Evolutionary conservation across 2,797 vertebrate species (phyloP).

Genomic region (Gobio occitaniae): DNA sequence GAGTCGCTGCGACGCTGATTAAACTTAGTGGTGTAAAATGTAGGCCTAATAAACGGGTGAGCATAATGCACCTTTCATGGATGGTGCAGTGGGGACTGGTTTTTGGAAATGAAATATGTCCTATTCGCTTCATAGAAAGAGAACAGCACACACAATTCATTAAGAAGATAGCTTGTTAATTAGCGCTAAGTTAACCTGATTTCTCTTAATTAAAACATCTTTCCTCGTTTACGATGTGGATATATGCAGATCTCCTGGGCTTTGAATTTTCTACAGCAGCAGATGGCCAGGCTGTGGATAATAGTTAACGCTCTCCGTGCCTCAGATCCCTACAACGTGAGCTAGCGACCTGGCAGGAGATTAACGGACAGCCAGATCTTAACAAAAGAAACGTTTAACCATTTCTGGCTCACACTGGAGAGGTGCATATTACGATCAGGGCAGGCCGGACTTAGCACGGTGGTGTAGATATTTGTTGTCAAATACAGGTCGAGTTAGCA

Average conservation of each 20-base stretch:
- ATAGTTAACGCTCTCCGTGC: slow-evolving; percentile 90
- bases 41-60: slow-evolving; percentile 31
- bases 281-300: slow-evolving; percentile 95
- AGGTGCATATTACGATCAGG: slow-evolving; percentile 2
- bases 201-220: slow-evolving; percentile 93
- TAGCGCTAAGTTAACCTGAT: slow-evolving; percentile 92
- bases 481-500: background rate
- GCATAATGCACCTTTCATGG: slow-evolving; percentile 14
- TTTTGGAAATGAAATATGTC: slow-evolving; percentile 84
- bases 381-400: slow-evolving; percentile 86
- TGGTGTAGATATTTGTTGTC: background rate
- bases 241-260: slow-evolving; percentile 94
- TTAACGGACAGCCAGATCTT: slow-evolving; percentile 85
- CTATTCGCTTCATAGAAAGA: slow-evolving; percentile 90
- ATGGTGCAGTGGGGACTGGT: slow-evolving; percentile 81
- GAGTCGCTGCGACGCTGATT: slow-evolving; percentile 24
- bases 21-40: slow-evolving; percentile 47
- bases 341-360: slow-evolving; percentile 87
- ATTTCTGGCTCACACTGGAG: slow-evolving; percentile 70
- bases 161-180: slow-evolving; percentile 89
- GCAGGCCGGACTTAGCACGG: background rate
- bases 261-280: slow-evolving; percentile 91
- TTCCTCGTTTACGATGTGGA: slow-evolving; percentile 92
- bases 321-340: slow-evolving; percentile 88
- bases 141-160: slow-evolving; percentile 87